Base-by-base conservation (phyloP, 2,888 invertebrate species). In the Fragum sueziense region DNA sequence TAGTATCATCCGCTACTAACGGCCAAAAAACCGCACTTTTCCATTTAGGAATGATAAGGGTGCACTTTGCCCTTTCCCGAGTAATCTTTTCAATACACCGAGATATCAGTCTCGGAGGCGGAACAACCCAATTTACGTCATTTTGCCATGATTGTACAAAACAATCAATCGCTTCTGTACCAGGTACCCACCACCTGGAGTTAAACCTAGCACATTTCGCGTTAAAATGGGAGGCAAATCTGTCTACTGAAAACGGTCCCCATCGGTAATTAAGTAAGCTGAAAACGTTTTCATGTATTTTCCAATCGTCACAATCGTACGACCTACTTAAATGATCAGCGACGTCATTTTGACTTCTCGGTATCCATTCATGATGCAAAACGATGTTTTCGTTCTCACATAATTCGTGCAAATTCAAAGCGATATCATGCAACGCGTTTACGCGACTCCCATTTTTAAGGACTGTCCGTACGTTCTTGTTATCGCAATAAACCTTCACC, bases 11-110 rank as follows among this genome's bases (percentile, higher is more conserved):
- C 29, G 51, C 25, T 31, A 71, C 17, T 27, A 11, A 29, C 6
- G 72, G 62, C 77, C 77, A 77, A 61, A 52, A 77, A 9, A 69
- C 52, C 25, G 68, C 72, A 25, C 37, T 67, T 69, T 57, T 77
- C 72, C 69, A 77, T 57, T 59, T 54, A 29, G 72, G 73, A 34
- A 77, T 57, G 51, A 77, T 47, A 51, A 77, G 62, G 41, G 68
- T 77, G 17, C 72, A 29, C 17, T 34, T 34, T n/a, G 68, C 47
- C 34, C 61, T 72, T 41, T 73, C 77, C 17, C 11, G 20, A 11
- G 51, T 25, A 31, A 61, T 67, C 61, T 57, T 77, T 20, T 51
- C 41, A 52, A 77, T 59, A 59, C 68, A 52, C 4, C 34, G 22
- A 20, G 51, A 29, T 25, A 73, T 57, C n/a, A 77, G 34, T 22